Evolutionary conservation across 2,888 invertebrate genomes (phyloP).

Genomic region (Mesochorus sp.): DNA sequence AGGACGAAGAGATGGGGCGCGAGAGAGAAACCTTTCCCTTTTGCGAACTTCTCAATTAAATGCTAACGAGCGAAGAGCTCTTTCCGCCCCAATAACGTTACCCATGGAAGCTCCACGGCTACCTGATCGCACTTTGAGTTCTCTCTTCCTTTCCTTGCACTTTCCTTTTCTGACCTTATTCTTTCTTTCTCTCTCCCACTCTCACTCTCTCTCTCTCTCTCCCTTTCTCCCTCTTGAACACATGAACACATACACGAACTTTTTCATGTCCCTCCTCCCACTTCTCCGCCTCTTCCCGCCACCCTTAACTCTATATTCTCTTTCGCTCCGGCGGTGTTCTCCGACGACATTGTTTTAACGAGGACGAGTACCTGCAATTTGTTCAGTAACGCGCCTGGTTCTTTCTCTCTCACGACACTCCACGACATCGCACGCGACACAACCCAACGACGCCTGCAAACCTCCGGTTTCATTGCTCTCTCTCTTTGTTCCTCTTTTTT

Average conservation of each 20-base stretch:
- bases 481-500: constrained; percentile 9
- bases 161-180: neutral
- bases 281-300: constrained; percentile 11
- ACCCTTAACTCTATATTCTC: constrained; percentile 21
- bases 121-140: constrained; percentile 57
- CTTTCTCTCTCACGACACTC: constrained; percentile 57
- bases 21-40: constrained; percentile 33
- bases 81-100: constrained; percentile 75
- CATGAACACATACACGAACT: constrained; percentile 12
- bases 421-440: constrained; percentile 20
- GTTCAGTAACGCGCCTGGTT: constrained; percentile 66
- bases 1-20: neutral
- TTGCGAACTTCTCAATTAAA: constrained; percentile 77
- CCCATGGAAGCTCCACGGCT: constrained; percentile 71
- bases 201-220: constrained; percentile 29
- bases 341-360: constrained; percentile 75
- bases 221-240: constrained; percentile 16
- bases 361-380: constrained; percentile 75
- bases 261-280: neutral
- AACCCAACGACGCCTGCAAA: constrained; percentile 47
- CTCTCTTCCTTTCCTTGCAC: constrained; percentile 11
- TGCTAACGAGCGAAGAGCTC: constrained; percentile 78
- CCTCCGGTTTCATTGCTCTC: constrained; percentile 9
- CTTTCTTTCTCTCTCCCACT: constrained; percentile 18
- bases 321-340: constrained; percentile 1